A percentile compares a stretch with the other conserved stretches of the same genome.
These are phyloP conservation scores for Xylocopa sonorina DNA, from an alignment of 1,140 invertebrate species.

Conservation along the genomic window DNA sequence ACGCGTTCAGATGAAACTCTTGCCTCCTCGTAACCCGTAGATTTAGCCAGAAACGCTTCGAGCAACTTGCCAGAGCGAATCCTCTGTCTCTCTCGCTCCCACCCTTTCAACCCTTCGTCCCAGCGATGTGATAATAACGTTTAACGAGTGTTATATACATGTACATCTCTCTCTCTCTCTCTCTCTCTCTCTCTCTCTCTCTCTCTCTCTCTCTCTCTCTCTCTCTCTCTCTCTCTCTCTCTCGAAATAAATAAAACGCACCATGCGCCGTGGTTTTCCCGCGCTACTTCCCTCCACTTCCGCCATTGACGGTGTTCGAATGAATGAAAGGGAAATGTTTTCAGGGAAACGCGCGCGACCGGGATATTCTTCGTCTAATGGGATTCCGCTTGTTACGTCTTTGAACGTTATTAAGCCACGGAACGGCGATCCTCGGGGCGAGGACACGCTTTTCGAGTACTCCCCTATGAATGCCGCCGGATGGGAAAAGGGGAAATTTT, in stretches of 20 bases:
- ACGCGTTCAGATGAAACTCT: conserved; percentile 72
- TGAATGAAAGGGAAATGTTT: conserved; percentile 29
- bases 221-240: no score
- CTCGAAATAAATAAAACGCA: conserved; percentile 31
- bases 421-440: neutral
- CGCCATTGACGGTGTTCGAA: neutral
- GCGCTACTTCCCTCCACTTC: neutral
- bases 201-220: no score
- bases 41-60: conserved; percentile 59
- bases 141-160: conserved; percentile 56
- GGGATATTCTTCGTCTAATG: conserved; percentile 14
- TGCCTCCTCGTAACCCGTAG: conserved; percentile 37
- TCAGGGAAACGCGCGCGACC: neutral
- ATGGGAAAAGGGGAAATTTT: neutral
- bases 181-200: no score
- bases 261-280: neutral
- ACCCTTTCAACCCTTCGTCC: conserved; percentile 26
- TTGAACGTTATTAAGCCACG: conserved; percentile 13
- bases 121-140: conserved; percentile 61
- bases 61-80: conserved; percentile 17
- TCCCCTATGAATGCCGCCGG: neutral
- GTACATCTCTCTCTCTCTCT: no score
- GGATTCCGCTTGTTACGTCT: conserved; percentile 30
- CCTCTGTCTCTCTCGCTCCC: conserved; percentile 8
- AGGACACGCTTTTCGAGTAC: neutral